These are phyloP conservation scores for Panopea generosa DNA, from an alignment of 2,888 invertebrate species.

Conservation along the genomic window DNA sequence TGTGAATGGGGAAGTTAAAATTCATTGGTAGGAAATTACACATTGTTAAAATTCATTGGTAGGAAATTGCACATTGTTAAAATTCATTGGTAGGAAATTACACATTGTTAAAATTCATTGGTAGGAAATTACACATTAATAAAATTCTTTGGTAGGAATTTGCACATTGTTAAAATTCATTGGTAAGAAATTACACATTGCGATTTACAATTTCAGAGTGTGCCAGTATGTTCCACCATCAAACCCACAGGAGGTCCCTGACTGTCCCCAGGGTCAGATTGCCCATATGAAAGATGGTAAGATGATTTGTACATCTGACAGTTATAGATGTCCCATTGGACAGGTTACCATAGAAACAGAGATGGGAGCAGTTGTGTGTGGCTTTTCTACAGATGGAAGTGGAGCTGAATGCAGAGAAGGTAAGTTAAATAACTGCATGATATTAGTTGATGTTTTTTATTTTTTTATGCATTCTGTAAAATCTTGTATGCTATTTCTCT, in stretches of 20 bases:
- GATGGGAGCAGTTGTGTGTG: constrained; percentile 20
- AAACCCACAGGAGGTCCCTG: background rate
- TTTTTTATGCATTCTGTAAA: background rate
- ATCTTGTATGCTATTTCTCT: background rate
- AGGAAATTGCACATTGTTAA: too few species aligned
- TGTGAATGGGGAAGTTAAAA: too few species aligned
- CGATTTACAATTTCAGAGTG: constrained; percentile 42
- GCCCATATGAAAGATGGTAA: background rate
- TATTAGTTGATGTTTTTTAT: background rate
- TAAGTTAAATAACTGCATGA: background rate
- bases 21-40: too few species aligned
- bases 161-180: too few species aligned
- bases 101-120: too few species aligned
- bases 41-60: too few species aligned
- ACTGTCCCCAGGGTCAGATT: constrained; percentile 23
- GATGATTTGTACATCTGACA: constrained; percentile 5
- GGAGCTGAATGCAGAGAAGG: too few species aligned
- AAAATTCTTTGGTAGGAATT: too few species aligned
- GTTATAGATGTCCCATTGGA: constrained; percentile 37
- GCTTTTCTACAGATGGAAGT: background rate
- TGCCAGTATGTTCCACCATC: constrained; percentile 36
- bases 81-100: too few species aligned
- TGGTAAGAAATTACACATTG: too few species aligned
- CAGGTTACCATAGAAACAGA: constrained; percentile 22
- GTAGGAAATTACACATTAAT: too few species aligned